phyloP scores from a whole-genome alignment of 2,797 vertebrate species.

The Gila robusta region DNA sequence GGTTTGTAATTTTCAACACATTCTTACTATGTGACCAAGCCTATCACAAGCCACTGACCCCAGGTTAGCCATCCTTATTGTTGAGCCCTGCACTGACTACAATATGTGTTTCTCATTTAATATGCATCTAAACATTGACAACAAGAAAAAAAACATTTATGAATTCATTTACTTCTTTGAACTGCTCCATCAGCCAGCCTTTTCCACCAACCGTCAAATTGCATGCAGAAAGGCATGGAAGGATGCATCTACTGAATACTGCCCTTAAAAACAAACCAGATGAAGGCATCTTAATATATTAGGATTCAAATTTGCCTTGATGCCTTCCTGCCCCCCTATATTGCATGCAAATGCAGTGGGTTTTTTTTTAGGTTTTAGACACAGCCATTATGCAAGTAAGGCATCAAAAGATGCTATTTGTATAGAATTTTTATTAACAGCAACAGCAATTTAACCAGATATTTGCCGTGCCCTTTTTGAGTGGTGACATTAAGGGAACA shows the following conservation, averaged over 20 bases:
- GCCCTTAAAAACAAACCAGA: not conserved
- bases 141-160: not conserved
- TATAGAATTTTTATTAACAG: not conserved
- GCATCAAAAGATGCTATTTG: constrained; percentile 2
- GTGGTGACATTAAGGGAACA: constrained; percentile 63
- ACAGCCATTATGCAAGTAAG: constrained; percentile 10
- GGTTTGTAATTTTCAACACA: not conserved
- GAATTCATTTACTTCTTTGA: not conserved
- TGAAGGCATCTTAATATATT: not conserved
- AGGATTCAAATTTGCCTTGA: not conserved
- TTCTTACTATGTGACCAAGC: not conserved
- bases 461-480: constrained; percentile 50
- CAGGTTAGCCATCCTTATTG: not conserved
- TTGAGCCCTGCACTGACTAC: not conserved
- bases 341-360: not conserved
- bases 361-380: constrained; percentile 8
- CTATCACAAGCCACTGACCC: not conserved
- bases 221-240: not conserved
- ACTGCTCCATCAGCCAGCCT: not conserved
- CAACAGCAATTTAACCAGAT: constrained; percentile 35
- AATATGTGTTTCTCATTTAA: not conserved
- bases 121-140: not conserved
- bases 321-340: not conserved
- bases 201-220: not conserved
- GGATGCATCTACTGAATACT: not conserved